Evolutionary conservation across 2,797 vertebrate genomes (phyloP).

Genomic region (Nyctalus aviator): DNA sequence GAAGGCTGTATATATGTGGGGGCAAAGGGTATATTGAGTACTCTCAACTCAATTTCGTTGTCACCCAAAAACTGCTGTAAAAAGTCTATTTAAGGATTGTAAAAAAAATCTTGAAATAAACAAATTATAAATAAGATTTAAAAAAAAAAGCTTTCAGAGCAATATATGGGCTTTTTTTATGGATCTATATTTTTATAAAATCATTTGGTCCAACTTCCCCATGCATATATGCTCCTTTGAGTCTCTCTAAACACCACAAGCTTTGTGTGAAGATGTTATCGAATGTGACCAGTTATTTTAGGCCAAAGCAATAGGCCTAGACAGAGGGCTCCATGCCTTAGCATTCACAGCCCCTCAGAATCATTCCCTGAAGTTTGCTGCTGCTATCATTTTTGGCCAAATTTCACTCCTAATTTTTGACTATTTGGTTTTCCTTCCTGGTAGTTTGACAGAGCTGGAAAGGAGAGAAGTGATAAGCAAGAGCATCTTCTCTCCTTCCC

Average conservation of each 20-base stretch:
- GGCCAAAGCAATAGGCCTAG: background rate
- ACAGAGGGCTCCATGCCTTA: background rate
- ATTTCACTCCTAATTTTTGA: background rate
- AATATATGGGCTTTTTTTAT: background rate
- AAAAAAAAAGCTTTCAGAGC: background rate
- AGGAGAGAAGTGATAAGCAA: background rate
- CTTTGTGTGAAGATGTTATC: rapidly evolving
- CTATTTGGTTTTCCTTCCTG: background rate
- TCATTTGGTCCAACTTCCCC: rapidly evolving
- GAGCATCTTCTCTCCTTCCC: background rate
- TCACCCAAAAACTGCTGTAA: background rate
- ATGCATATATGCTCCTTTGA: rapidly evolving
- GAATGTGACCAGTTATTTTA: background rate
- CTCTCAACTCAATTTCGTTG: background rate
- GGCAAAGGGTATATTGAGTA: background rate
- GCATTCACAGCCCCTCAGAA: background rate
- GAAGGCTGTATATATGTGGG: background rate
- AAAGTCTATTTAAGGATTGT: background rate
- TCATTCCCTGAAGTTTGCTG: background rate
- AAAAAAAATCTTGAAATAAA: background rate
- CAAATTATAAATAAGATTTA: background rate
- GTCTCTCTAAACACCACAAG: rapidly evolving
- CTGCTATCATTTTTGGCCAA: background rate
- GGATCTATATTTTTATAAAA: background rate
- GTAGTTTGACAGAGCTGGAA: background rate